phyloP scores from a whole-genome alignment of 2,797 vertebrate species.

The Pelochelys cantorii region DNA sequence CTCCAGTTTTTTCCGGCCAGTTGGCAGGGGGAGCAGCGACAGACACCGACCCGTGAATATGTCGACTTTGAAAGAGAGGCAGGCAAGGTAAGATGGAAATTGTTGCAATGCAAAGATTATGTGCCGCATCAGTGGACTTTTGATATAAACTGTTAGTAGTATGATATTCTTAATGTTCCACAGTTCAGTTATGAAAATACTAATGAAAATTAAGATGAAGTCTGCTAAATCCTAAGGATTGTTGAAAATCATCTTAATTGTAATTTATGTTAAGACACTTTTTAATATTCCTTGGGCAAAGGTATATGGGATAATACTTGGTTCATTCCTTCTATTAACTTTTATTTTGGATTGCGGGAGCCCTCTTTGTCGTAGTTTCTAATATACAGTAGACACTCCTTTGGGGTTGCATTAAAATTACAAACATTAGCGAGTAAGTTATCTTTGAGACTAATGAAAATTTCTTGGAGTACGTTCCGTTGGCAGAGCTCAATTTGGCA shows the following conservation, averaged over 20 bases:
- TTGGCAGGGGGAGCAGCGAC: constrained; percentile 96
- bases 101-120: constrained; percentile 49
- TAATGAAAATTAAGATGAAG: neutral
- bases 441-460: neutral
- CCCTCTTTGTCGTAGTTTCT: neutral
- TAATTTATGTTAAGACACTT: neutral
- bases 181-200: neutral
- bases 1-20: constrained; percentile 99
- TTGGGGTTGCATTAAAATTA: neutral
- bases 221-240: neutral
- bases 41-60: constrained; percentile 96
- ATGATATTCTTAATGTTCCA: neutral
- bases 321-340: neutral
- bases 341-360: neutral
- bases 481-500: neutral
- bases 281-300: neutral
- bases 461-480: neutral
- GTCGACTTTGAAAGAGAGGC: constrained; percentile 98
- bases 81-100: constrained; percentile 91
- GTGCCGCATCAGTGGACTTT: neutral
- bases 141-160: accelerated
- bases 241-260: neutral
- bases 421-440: neutral
- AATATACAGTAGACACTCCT: neutral
- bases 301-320: neutral